A percentile compares a stretch with the other conserved stretches of the same genome.
phyloP scores from a whole-genome alignment of 2,113 vertebrate genomes.

The Tauraco erythrolophus region DNA sequence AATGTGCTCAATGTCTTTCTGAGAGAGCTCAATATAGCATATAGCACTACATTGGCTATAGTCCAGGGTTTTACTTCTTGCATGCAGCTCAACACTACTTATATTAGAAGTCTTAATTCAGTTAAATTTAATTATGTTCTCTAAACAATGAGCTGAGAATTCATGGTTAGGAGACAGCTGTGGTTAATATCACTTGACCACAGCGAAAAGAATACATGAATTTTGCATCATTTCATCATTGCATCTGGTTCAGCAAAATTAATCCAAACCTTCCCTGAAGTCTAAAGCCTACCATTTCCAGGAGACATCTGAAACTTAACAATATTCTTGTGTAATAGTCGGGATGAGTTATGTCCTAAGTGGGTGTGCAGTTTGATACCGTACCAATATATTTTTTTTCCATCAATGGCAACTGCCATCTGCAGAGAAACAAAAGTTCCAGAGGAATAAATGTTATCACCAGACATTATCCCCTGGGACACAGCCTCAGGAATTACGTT shows the following conservation, averaged over 20 bases:
- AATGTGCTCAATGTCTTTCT: background rate
- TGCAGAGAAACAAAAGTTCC: constrained; percentile 37
- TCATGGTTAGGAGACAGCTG: background rate
- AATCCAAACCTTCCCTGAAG: background rate
- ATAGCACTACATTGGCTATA: background rate
- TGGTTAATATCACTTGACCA: background rate
- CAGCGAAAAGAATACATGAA: background rate
- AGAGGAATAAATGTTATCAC: constrained; percentile 37
- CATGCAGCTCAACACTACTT: background rate
- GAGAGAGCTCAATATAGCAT: background rate
- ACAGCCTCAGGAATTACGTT: background rate
- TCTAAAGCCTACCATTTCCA: background rate
- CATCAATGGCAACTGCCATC: constrained; percentile 25
- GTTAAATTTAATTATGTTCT: background rate
- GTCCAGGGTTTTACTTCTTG: background rate
- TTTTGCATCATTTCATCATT: background rate
- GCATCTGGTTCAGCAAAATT: background rate
- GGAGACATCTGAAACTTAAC: background rate
- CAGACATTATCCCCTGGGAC: constrained; percentile 13
- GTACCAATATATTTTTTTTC: background rate
- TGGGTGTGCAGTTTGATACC: background rate
- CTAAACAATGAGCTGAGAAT: background rate
- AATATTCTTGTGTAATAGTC: background rate
- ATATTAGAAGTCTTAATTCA: background rate
- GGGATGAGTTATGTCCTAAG: background rate